Conservation (phyloP, 1,140 invertebrate genomes). For the Sitodiplosis mosellana region DNA sequence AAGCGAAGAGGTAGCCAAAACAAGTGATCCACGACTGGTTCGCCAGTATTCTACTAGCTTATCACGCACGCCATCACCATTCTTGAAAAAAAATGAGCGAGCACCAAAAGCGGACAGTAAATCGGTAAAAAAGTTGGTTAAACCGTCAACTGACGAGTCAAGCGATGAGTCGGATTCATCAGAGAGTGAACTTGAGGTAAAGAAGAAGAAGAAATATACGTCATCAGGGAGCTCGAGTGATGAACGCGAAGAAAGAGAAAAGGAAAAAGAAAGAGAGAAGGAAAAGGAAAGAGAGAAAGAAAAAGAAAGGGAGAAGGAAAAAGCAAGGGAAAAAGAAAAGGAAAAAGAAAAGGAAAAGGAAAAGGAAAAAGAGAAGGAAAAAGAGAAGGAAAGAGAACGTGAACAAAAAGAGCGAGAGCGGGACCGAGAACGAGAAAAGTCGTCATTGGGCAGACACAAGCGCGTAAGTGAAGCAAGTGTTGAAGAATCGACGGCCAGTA, state of each 20-base stretch:
- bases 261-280: conserved; percentile 26
- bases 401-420: background rate
- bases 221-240: conserved; percentile 13
- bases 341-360: conserved; percentile 15
- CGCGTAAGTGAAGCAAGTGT: no score
- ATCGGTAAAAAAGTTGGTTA: no score
- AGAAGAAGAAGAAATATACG: conserved; percentile 18
- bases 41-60: conserved; percentile 27
- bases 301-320: conserved; percentile 27
- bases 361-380: background rate
- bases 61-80: conserved; percentile 59
- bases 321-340: conserved; percentile 24
- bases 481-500: no score
- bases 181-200: background rate
- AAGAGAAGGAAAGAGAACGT: background rate
- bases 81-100: conserved; percentile 52
- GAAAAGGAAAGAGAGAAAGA: conserved; percentile 24
- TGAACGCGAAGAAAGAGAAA: conserved; percentile 26
- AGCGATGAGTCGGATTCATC: background rate
- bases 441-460: no score
- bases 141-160: no score
- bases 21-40: background rate
- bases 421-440: background rate
- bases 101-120: no score
- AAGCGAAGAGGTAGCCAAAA: background rate